These are phyloP conservation scores for Ptychobarbus kaznakovi DNA, from an alignment of 2,797 vertebrate genomes.

Conservation along the genomic window DNA sequence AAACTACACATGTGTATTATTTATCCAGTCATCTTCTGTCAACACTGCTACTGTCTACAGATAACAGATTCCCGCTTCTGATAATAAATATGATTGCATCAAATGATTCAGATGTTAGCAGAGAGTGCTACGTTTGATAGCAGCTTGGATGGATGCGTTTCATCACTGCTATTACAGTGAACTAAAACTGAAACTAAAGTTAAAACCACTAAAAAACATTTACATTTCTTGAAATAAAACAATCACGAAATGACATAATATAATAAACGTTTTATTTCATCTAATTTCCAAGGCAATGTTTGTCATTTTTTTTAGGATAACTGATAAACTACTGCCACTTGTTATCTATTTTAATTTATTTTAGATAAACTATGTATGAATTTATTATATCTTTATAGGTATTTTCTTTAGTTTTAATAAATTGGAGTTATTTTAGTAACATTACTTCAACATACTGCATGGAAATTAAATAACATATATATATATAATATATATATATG, in stretches of 20 bases:
- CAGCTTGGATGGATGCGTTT: neutral
- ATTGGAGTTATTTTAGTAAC: too few relatives aligned
- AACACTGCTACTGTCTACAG: neutral
- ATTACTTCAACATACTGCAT: too few relatives aligned
- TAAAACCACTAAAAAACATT: neutral
- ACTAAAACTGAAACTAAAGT: neutral
- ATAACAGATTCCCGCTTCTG: neutral
- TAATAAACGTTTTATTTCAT: neutral
- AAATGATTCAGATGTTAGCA: neutral
- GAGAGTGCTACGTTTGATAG: neutral
- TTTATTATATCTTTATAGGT: too few relatives aligned
- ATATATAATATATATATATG: too few relatives aligned
- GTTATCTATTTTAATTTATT: too few relatives aligned
- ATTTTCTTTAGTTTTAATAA: too few relatives aligned
- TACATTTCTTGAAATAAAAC: neutral
- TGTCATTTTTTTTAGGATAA: neutral
- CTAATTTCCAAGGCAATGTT: neutral
- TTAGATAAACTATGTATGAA: too few relatives aligned
- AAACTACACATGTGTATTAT: neutral
- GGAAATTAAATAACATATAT: too few relatives aligned
- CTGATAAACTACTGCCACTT: too few relatives aligned
- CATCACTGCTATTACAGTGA: neutral
- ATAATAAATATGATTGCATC: neutral
- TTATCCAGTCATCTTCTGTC: neutral
- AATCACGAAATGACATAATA: neutral